Conservation (phyloP, 1,140 invertebrate species). For the Mercenaria mercenaria region DNA sequence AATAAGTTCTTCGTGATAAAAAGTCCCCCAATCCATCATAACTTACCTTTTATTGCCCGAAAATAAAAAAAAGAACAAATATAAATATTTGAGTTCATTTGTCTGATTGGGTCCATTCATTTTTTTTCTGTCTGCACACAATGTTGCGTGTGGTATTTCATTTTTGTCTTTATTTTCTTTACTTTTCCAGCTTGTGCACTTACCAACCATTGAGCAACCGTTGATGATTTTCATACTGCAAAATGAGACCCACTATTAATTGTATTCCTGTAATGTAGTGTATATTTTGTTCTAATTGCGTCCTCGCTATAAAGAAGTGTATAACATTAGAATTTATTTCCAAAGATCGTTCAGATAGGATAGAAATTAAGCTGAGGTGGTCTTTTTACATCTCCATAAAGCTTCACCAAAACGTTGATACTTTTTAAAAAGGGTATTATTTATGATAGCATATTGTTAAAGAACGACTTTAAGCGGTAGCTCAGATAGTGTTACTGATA, state of each 20-base stretch:
- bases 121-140: no score
- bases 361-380: constrained; percentile 25
- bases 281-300: constrained; percentile 22
- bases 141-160: background rate
- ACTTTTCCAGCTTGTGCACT: background rate
- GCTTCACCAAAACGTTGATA: background rate
- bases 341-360: constrained; percentile 2
- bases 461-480: background rate
- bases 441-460: constrained; percentile 24
- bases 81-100: no score
- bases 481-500: constrained; percentile 13
- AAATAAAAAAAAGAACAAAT: no score
- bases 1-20: no score
- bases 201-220: background rate
- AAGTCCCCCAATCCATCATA: no score
- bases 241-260: background rate
- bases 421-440: constrained; percentile 26
- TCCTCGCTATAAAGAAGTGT: constrained; percentile 2
- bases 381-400: constrained; percentile 33
- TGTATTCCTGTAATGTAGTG: constrained; percentile 7
- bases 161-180: background rate
- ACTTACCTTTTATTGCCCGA: no score
- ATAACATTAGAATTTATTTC: constrained; percentile 25
- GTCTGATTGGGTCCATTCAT: no score
- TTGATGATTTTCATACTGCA: background rate